Evolutionary conservation across 2,888 invertebrate species (phyloP).

Genomic region (Dolichopus griseipennis): DNA sequence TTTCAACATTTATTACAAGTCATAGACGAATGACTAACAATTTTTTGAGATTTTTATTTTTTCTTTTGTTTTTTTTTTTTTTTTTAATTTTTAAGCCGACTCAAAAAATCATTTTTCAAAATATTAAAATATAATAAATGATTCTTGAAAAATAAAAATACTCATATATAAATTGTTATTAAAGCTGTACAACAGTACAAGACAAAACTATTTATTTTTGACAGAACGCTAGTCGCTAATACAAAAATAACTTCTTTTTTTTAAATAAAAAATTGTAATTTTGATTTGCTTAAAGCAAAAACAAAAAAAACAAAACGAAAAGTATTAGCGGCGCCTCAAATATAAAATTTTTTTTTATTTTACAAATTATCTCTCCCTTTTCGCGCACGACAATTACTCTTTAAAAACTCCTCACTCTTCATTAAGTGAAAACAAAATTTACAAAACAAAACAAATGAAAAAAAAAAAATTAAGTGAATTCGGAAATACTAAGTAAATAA

Average conservation of each 20-base stretch:
- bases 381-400: no score
- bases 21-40: conserved; percentile 4
- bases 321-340: neutral
- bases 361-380: no score
- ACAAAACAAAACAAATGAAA: no score
- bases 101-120: neutral
- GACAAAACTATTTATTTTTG: neutral
- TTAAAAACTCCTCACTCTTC: no score
- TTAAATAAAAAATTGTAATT: no score
- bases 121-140: neutral
- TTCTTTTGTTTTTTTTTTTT: no score
- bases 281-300: neutral
- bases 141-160: neutral
- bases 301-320: no score
- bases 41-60: neutral
- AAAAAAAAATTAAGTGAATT: neutral
- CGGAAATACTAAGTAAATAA: neutral
- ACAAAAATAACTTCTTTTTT: no score
- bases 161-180: neutral
- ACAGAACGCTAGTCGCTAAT: no score
- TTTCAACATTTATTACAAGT: conserved; percentile 6
- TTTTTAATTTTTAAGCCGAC: no score
- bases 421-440: no score
- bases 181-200: neutral
- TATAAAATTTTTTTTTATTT: neutral